These are phyloP conservation scores for Drosophila siamana DNA, from an alignment of 2,888 invertebrate species.

Conservation along the genomic window DNA sequence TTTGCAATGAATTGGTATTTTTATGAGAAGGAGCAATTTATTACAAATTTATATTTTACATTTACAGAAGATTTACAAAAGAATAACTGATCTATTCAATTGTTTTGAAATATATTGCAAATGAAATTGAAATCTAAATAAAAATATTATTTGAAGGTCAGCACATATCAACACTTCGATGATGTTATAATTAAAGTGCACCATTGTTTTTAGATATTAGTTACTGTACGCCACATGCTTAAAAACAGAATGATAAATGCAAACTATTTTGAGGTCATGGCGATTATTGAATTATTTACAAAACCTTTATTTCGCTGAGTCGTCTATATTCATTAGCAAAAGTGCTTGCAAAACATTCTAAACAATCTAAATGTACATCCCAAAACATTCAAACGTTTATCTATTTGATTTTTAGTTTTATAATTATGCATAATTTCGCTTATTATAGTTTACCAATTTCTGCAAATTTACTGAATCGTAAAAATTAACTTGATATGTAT, in stretches of 20 bases:
- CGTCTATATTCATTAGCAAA: too few species aligned
- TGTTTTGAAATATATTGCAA: too few species aligned
- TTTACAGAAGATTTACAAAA: slow-evolving; percentile 21
- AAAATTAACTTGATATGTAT: background rate
- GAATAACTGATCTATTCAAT: background rate
- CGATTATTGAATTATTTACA: too few species aligned
- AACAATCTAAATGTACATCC: too few species aligned
- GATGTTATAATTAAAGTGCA: background rate
- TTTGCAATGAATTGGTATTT: slow-evolving; percentile 5
- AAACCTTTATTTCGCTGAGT: too few species aligned
- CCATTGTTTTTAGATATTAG: background rate
- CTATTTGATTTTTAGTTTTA: background rate
- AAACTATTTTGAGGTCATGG: too few species aligned
- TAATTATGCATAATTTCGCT: background rate
- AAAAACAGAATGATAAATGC: too few species aligned
- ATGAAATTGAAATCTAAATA: too few species aligned
- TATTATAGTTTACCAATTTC: background rate
- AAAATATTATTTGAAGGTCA: background rate
- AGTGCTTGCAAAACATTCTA: too few species aligned
- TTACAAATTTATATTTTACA: background rate
- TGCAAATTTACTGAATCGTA: background rate
- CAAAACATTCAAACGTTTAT: too few species aligned
- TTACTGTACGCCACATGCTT: too few species aligned
- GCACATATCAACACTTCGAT: background rate
- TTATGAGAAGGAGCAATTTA: background rate